Evolutionary conservation across 1,140 invertebrate genomes (phyloP).

Genomic region (Heliothis subflexa): DNA sequence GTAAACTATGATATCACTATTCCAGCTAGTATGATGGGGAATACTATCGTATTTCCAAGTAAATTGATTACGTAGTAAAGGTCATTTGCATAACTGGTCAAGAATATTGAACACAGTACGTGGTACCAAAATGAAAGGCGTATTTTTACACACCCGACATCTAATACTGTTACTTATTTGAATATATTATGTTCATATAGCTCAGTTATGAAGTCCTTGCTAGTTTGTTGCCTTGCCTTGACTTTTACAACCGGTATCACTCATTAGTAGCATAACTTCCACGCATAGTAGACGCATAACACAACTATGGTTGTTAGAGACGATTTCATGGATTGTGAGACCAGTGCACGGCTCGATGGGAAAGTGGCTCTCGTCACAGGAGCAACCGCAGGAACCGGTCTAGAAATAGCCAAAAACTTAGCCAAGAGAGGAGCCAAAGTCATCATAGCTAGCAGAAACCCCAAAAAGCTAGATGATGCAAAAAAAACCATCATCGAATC

Average conservation of each 20-base stretch:
- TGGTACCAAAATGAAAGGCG: too few species aligned
- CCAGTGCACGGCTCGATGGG: conserved; percentile 89
- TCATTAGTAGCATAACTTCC: conserved; percentile 1
- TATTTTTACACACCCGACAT: not conserved
- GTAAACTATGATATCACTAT: not conserved
- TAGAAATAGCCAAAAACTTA: conserved; percentile 92
- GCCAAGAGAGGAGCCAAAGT: conserved; percentile 93
- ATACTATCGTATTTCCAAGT: not conserved
- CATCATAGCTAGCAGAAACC: conserved; percentile 92
- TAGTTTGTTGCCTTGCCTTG: not conserved
- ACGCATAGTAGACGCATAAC: not conserved
- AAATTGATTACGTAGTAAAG: too few species aligned
- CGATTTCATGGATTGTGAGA: conserved; percentile 70
- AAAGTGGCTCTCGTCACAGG: conserved; percentile 97
- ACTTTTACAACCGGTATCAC: not conserved
- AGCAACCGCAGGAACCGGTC: conserved; percentile 91
- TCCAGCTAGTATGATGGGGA: not conserved
- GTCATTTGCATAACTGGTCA: too few species aligned
- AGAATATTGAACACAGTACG: too few species aligned
- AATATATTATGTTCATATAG: not conserved
- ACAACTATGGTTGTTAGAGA: conserved; percentile 45
- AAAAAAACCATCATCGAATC: conserved; percentile 86
- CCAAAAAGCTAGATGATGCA: conserved; percentile 87
- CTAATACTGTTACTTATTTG: not conserved
- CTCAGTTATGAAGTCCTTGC: not conserved